phyloP scores from a whole-genome alignment of 1,140 invertebrate genomes.

The Prorops nasuta region DNA sequence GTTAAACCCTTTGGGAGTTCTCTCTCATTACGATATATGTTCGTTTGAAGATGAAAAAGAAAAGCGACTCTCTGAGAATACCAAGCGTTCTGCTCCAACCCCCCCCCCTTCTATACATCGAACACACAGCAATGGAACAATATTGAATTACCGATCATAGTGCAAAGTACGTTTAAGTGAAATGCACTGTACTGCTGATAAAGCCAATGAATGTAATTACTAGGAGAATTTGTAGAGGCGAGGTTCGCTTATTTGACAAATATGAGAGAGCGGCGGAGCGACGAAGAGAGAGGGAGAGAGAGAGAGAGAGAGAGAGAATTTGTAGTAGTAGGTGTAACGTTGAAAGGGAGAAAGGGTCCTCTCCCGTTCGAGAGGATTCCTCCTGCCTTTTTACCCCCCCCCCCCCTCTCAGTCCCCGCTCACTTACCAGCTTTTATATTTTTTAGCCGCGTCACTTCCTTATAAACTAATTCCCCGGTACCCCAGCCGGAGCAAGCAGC shows the following conservation, averaged over 20 bases:
- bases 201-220: too few species aligned
- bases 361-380: neutral
- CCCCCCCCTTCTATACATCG: too few species aligned
- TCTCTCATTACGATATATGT: neutral
- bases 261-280: neutral
- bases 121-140: too few species aligned
- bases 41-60: neutral
- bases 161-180: too few species aligned
- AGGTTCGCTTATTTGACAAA: conserved; percentile 12
- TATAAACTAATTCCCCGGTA: conserved; percentile 55
- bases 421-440: conserved; percentile 7
- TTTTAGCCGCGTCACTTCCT: conserved; percentile 48
- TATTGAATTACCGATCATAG: too few species aligned
- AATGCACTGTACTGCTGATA: too few species aligned
- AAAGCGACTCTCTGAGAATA: neutral
- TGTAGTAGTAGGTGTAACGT: too few species aligned
- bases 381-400: neutral
- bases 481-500: conserved; percentile 16
- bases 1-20: conserved; percentile 20
- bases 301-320: neutral
- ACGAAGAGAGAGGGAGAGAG: neutral
- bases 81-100: too few species aligned
- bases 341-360: neutral
- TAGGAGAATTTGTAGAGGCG: conserved; percentile 1
- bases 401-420: neutral